Evolutionary conservation across 2,888 invertebrate species (phyloP).

Genomic region (Polylopha cassiicola): DNA sequence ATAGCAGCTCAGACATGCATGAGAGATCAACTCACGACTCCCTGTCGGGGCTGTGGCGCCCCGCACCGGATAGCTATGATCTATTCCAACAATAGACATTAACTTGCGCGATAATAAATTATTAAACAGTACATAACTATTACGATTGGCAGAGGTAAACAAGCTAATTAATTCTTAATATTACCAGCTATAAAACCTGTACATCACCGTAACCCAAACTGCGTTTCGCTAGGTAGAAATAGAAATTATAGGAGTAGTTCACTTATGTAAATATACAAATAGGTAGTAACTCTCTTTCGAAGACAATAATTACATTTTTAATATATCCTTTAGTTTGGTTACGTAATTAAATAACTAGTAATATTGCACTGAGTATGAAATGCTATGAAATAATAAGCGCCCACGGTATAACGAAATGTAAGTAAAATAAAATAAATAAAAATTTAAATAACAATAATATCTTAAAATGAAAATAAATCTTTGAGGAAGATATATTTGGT

Average conservation of each 20-base stretch:
- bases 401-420: conserved; percentile 65
- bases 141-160: conserved; percentile 77
- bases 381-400: conserved; percentile 77
- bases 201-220: conserved; percentile 75
- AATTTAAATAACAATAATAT: conserved; percentile 50
- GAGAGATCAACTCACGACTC: conserved; percentile 32
- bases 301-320: conserved; percentile 70
- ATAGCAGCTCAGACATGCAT: conserved; percentile 7
- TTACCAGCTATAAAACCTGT: conserved; percentile 77
- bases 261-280: conserved; percentile 72
- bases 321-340: conserved; percentile 79
- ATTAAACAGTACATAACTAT: conserved; percentile 74
- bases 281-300: conserved; percentile 72
- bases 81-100: conserved; percentile 71
- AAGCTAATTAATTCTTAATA: conserved; percentile 74
- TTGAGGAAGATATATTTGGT: conserved; percentile 71
- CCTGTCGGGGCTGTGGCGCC: conserved; percentile 35
- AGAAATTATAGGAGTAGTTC: conserved; percentile 64
- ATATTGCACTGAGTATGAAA: conserved; percentile 79
- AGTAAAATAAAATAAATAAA: conserved; percentile 56
- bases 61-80: conserved; percentile 73
- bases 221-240: conserved; percentile 61
- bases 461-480: conserved; percentile 74
- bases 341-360: conserved; percentile 79
- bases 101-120: conserved; percentile 75